Conservation (phyloP, 2,113 vertebrate species). For the Chaetops frenatus region DNA sequence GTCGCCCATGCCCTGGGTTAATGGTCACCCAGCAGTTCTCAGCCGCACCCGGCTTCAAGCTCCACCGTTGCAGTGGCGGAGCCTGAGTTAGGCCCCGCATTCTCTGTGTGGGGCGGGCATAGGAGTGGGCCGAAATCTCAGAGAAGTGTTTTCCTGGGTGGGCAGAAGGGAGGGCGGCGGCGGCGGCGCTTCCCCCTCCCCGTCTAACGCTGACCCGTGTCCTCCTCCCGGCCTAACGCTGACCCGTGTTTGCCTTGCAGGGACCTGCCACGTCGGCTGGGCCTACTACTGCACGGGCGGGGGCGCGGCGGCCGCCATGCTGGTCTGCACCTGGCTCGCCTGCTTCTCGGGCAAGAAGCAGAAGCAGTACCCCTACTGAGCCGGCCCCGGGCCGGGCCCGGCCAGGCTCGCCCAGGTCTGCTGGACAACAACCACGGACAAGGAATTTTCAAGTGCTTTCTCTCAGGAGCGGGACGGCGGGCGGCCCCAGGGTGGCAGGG, state of each 20-base stretch:
- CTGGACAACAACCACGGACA: background rate
- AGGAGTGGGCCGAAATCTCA: background rate
- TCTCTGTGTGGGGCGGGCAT: background rate
- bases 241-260: slow-evolving; percentile 47
- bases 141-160: background rate
- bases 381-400: background rate
- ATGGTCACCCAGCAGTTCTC: background rate
- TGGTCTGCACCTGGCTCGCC: slow-evolving; percentile 93
- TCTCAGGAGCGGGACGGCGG: background rate
- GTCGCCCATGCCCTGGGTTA: background rate
- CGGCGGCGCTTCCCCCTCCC: fast-evolving
- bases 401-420: background rate
- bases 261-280: slow-evolving; percentile 94
- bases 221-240: fast-evolving
- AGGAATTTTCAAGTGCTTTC: background rate
- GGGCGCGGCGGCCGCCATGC: slow-evolving; percentile 80
- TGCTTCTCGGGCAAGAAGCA: slow-evolving; percentile 96
- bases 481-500: background rate
- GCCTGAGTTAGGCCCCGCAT: fast-evolving
- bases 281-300: slow-evolving; percentile 93
- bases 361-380: slow-evolving; percentile 95
- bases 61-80: fast-evolving
- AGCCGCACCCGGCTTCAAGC: fast-evolving
- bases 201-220: fast-evolving
- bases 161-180: background rate